A percentile compares a stretch with the other conserved stretches of the same genome.
Conservation (phyloP, 2,113 vertebrate species). For the Cercopithecus mona region DNA sequence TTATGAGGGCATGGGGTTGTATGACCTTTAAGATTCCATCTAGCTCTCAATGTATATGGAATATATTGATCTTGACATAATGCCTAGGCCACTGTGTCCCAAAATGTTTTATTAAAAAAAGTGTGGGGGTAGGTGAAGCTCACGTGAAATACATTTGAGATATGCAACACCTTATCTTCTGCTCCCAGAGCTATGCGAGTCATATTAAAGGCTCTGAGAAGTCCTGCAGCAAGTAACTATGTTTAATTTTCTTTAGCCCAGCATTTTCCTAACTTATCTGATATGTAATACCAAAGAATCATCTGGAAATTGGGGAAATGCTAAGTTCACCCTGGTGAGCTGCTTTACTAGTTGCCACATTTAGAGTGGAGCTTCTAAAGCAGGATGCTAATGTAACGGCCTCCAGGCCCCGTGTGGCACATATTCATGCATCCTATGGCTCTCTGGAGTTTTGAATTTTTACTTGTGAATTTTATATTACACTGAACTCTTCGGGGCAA, state of each 20-base stretch:
- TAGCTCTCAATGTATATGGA: conserved; percentile 17
- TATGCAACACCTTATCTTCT: not conserved
- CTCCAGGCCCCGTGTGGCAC: not conserved
- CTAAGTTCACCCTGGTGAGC: too few relatives aligned
- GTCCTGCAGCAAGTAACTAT: not conserved
- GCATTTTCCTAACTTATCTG: not conserved
- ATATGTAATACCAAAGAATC: not conserved
- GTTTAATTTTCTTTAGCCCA: not conserved
- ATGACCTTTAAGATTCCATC: not conserved
- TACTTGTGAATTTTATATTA: conserved; percentile 12
- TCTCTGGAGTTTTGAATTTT: conserved; percentile 4
- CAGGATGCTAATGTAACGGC: not conserved
- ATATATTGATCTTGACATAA: conserved; percentile 29
- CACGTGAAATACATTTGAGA: not conserved
- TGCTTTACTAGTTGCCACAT: not conserved
- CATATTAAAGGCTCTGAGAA: conserved; percentile 44
- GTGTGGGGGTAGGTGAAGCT: not conserved
- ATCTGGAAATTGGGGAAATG: not conserved
- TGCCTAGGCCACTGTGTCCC: not conserved
- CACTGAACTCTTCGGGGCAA: not conserved
- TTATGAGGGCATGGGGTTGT: not conserved
- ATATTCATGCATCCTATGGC: not conserved
- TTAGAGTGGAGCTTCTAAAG: not conserved
- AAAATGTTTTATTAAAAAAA: not conserved
- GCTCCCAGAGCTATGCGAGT: not conserved